These are phyloP conservation scores for Micrasema minimum DNA, from an alignment of 1,140 invertebrate genomes.

Conservation along the genomic window DNA sequence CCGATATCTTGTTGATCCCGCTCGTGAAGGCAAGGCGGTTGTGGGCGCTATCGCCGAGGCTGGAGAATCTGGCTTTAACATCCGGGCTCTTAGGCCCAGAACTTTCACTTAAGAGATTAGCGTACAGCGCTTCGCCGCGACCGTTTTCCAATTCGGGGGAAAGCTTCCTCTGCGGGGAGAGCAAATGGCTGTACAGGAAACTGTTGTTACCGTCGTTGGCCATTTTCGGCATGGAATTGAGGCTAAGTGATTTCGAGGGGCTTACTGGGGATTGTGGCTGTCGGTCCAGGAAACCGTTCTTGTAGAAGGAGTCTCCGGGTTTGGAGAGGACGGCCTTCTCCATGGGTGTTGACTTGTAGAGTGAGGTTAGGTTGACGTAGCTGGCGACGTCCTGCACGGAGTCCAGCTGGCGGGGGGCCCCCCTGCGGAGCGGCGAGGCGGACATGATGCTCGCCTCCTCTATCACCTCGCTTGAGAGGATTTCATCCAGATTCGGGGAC, in stretches of 20 bases:
- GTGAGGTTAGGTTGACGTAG: constrained; percentile 64
- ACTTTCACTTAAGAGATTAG: constrained; percentile 55
- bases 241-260: constrained; percentile 57
- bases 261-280: constrained; percentile 58
- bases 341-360: constrained; percentile 57
- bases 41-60: constrained; percentile 40
- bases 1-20: constrained; percentile 65
- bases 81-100: constrained; percentile 51
- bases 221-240: constrained; percentile 64
- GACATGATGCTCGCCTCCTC: constrained; percentile 62
- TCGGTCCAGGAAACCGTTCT: constrained; percentile 58
- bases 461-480: constrained; percentile 65
- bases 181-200: constrained; percentile 64
- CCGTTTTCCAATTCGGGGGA: constrained; percentile 31
- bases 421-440: constrained; percentile 10
- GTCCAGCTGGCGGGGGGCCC: constrained; percentile 34
- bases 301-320: constrained; percentile 55
- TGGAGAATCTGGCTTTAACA: constrained; percentile 57
- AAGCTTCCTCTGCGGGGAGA: constrained; percentile 54
- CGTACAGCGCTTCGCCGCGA: constrained; percentile 28
- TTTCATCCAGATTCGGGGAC: constrained; percentile 72
- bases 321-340: constrained; percentile 56
- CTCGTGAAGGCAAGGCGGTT: constrained; percentile 57
- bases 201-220: constrained; percentile 63
- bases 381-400: constrained; percentile 48